Percentiles rank a stretch among this genome's conserved stretches.
Conservation (phyloP, 2,797 vertebrate species). For the Taeniopygia guttata region DNA sequence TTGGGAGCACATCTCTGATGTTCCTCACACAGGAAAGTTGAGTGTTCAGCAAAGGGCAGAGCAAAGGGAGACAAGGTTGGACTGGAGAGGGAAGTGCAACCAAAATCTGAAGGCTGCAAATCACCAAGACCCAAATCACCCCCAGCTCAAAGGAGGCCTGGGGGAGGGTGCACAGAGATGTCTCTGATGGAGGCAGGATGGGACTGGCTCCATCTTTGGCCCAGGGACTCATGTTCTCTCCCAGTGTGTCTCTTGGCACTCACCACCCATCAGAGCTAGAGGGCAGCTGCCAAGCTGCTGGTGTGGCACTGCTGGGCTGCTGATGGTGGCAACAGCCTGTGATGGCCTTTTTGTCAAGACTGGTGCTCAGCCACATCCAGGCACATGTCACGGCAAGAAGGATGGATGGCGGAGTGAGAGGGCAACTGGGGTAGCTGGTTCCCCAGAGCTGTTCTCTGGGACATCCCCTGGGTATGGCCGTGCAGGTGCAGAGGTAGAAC, state of each 20-base stretch:
- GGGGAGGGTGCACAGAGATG: background rate
- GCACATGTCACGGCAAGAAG: background rate
- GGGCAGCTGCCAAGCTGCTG: background rate
- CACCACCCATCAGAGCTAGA: background rate
- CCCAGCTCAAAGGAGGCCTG: background rate
- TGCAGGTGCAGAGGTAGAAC: background rate
- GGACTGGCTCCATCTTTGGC: background rate
- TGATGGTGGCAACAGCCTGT: background rate
- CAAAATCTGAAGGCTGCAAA: background rate
- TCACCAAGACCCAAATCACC: background rate
- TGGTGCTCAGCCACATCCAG: background rate
- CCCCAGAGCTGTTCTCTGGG: background rate
- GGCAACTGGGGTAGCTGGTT: background rate
- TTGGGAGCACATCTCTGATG: background rate
- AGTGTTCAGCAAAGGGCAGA: background rate
- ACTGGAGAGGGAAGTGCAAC: fast-evolving
- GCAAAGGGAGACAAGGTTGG: background rate
- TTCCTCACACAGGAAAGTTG: background rate
- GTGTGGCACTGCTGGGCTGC: background rate
- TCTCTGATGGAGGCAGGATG: background rate
- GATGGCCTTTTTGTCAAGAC: background rate
- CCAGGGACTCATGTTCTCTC: background rate
- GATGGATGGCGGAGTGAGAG: background rate
- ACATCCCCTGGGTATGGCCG: background rate
- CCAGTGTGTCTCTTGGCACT: background rate